Conservation (phyloP, 2,113 vertebrate genomes). For the Acrocephalus kingi region DNA sequence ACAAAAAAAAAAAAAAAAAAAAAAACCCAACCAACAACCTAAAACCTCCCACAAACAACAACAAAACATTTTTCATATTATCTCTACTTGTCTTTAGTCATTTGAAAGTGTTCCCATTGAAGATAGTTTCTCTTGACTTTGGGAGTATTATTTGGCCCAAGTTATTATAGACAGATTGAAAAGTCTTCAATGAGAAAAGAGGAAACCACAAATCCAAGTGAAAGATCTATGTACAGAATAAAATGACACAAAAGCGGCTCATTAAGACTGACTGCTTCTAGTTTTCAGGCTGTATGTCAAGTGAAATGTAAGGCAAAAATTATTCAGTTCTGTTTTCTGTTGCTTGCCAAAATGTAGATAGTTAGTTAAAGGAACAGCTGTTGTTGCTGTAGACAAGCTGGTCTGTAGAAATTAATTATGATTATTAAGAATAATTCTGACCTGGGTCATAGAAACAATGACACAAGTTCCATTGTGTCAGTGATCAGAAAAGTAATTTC, state of each 20-base stretch:
- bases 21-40: neutral
- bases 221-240: neutral
- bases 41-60: neutral
- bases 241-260: neutral
- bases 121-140: neutral
- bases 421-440: conserved; percentile 73
- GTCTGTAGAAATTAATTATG: conserved; percentile 70
- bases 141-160: neutral
- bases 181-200: neutral
- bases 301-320: conserved; percentile 33
- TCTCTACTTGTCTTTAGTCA: neutral
- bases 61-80: neutral
- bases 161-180: neutral
- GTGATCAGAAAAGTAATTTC: conserved; percentile 30
- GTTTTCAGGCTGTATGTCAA: conserved; percentile 11
- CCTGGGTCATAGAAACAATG: conserved; percentile 28
- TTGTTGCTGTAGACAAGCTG: conserved; percentile 61
- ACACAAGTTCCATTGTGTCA: neutral
- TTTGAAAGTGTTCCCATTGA: neutral
- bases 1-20: neutral
- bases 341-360: conserved; percentile 47
- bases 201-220: neutral
- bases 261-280: neutral
- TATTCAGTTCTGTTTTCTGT: neutral
- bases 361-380: conserved; percentile 66